Conservation (phyloP, 2,888 invertebrate species). For the Syrphus vitripennis region DNA sequence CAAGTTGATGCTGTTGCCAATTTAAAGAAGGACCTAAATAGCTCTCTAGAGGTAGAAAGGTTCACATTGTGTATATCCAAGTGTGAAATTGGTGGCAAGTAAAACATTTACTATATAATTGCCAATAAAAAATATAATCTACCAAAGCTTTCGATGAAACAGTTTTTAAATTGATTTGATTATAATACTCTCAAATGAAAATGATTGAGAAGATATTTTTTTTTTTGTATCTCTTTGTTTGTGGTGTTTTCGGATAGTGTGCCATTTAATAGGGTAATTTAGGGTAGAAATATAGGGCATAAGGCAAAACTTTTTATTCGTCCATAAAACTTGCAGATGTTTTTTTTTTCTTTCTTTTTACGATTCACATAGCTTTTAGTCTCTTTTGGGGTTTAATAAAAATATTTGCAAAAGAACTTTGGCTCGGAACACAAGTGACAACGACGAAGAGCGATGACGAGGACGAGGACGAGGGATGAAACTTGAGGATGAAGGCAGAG, state of each 20-base stretch:
- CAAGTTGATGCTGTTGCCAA: slow-evolving; percentile 46
- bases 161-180: slow-evolving; percentile 31
- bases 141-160: slow-evolving; percentile 31
- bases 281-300: background rate
- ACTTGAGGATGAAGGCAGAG: background rate
- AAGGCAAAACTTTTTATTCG: slow-evolving; percentile 25
- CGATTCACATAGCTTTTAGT: slow-evolving; percentile 31
- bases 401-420: background rate
- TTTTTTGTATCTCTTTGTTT: background rate
- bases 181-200: slow-evolving; percentile 5
- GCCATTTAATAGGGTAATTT: slow-evolving; percentile 37
- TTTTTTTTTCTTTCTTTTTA: slow-evolving; percentile 1
- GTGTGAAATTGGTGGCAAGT: background rate
- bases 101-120: slow-evolving; percentile 40
- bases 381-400: slow-evolving; percentile 13
- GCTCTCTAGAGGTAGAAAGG: background rate
- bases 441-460: background rate
- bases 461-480: background rate
- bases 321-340: slow-evolving; percentile 24
- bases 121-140: slow-evolving; percentile 54
- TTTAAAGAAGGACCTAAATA: background rate
- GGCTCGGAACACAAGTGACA: background rate
- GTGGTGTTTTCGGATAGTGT: background rate
- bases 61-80: background rate
- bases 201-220: slow-evolving; percentile 10